Conservation (phyloP, 2,888 invertebrate species). For the Pyrochroa serraticornis region DNA sequence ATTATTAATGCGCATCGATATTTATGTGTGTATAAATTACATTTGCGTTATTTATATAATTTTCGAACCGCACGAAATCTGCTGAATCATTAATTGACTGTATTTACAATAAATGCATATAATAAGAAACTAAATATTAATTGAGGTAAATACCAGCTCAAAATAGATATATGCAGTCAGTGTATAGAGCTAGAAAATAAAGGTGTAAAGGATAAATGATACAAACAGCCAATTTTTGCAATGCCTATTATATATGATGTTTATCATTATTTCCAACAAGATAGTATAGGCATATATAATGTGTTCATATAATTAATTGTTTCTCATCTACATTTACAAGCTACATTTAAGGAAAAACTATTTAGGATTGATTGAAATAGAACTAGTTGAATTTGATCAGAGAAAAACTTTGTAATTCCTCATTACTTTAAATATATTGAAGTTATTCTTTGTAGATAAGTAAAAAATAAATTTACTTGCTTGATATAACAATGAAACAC, state of each 20-base stretch:
- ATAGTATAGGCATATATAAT: slow-evolving; percentile 14
- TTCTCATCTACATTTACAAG: slow-evolving; percentile 14
- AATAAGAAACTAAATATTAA: slow-evolving; percentile 24
- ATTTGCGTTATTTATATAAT: slow-evolving; percentile 14
- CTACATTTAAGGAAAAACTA: slow-evolving; percentile 21
- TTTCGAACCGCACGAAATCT: slow-evolving; percentile 8
- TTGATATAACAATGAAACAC: too few species aligned
- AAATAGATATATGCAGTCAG: too few species aligned
- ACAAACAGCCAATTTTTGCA: too few species aligned
- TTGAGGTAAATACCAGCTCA: slow-evolving; percentile 16
- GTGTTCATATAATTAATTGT: slow-evolving; percentile 24
- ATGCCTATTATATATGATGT: too few species aligned
- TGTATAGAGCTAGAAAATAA: too few species aligned
- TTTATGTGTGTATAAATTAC: slow-evolving; percentile 30
- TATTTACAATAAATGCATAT: slow-evolving; percentile 22
- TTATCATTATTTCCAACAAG: too few species aligned
- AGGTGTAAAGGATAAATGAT: too few species aligned
- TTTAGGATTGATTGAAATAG: neutral
- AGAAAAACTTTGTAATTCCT: too few species aligned
- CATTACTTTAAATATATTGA: too few species aligned
- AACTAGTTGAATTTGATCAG: too few species aligned
- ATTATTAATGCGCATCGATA: slow-evolving; percentile 23
- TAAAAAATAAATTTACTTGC: too few species aligned
- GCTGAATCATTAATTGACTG: slow-evolving; percentile 28
- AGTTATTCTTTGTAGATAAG: too few species aligned